Base-by-base conservation (phyloP, 2,113 vertebrate genomes). In the Lophochroa leadbeateri region DNA sequence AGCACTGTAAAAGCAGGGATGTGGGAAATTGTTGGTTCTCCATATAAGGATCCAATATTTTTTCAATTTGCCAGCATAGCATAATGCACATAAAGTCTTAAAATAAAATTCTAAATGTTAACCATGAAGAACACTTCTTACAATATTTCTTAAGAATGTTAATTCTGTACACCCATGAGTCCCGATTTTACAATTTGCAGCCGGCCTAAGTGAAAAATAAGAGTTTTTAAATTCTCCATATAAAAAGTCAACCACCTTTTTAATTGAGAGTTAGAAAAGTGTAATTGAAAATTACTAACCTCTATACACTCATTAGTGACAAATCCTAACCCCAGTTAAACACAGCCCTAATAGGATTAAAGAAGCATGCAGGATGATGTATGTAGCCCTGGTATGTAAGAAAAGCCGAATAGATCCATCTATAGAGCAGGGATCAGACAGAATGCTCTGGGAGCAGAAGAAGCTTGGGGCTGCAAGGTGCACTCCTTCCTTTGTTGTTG, bases 251-350 rank as follows among this genome's bases (percentile, higher is more conserved):
- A 78, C 87, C 82, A 91, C 92, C 84, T 96, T 95, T 94, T 94
- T 90, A 97, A 97, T 70, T 74, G 84, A 95, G 84, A 94, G 84
- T 69, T 79, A 94, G 67, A 88, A 94, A 97, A 94, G 16, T 14
- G 10, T 86, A 96, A 93, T 65, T 96, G 85, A 87, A 96, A 96
- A 96, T 93, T 88, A 95, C 91, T 96, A 92, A 95, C 90, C 90
- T 94, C 92, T 86, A 90, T 8, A 16, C 43, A 49, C 70, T 96
- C 95, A 91, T 97, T 96, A 97, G 84, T 70, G 84, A 93, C 84
- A 94, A 96, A 95, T 57, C 78, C 91, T 90, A 94, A 93, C 75
- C 75, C 78, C 76, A 85, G 93, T 93, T 96, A 92, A 96, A 96
- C 28, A 67, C 16, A 82, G 82, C 61, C 81, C 81, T 95, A 96